Conservation (phyloP, 1,140 invertebrate species). For the honey bee (Apis mellifera) region DNA sequence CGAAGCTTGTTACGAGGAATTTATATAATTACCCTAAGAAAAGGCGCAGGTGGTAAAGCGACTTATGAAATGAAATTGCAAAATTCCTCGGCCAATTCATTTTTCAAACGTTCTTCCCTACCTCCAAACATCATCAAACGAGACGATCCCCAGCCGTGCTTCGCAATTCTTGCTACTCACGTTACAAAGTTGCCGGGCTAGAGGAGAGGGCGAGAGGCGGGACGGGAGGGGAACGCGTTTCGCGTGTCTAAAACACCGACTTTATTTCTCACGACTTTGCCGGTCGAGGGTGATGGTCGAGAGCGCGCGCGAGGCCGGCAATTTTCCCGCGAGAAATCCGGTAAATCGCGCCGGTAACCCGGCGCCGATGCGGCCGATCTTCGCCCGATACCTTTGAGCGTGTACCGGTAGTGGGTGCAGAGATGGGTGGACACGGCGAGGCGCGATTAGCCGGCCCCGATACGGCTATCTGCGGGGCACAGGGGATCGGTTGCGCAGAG, state of each 20-base stretch:
- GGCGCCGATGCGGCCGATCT: slow-evolving; percentile 33
- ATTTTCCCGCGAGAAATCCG: slow-evolving; percentile 39
- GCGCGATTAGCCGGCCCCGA: slow-evolving; percentile 64
- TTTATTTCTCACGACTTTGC: slow-evolving; percentile 38
- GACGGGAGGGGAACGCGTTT: neutral
- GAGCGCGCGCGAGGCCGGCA: slow-evolving; percentile 22
- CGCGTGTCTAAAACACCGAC: slow-evolving; percentile 18
- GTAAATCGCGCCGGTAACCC: slow-evolving; percentile 32
- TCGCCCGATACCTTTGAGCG: slow-evolving; percentile 46
- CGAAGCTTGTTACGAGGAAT: neutral
- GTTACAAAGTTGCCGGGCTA: neutral
- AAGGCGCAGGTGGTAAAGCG: neutral
- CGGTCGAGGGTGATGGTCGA: neutral
- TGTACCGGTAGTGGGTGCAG: slow-evolving; percentile 66
- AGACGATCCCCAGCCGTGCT: neutral
- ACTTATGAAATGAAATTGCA: neutral
- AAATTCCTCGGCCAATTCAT: neutral
- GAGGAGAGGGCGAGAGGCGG: neutral
- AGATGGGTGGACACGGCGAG: slow-evolving; percentile 64
- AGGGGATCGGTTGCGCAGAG: slow-evolving; percentile 58
- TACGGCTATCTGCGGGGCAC: slow-evolving; percentile 66
- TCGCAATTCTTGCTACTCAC: slow-evolving; percentile 19
- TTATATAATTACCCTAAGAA: neutral
- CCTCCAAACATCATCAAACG: neutral
- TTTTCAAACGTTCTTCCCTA: neutral